Base-by-base conservation (phyloP, 2,888 invertebrate species). In the Lasioglossum oenotherae region DNA sequence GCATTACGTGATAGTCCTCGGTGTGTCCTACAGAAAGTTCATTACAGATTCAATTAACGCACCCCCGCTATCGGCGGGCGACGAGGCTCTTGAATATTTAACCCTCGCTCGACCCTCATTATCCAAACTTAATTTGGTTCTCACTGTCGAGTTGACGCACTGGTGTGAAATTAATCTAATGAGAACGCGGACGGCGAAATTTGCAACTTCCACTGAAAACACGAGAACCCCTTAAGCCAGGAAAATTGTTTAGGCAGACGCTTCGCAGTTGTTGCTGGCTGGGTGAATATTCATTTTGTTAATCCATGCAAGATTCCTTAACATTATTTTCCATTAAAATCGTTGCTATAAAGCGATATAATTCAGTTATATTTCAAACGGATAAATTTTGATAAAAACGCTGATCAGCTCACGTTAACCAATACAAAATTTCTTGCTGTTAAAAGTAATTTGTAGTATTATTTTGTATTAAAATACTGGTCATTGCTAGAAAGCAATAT, bases 1-100 rank as follows among this genome's bases (percentile, higher is more conserved):
- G 95, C 98, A 99, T 99, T 87, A 97, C 97, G 91, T 97, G 97
- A 95, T 97, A 98, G 95, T 99, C 99, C 74, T 97, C 98, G 4
- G 99, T 99, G 94, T 98, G 97, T 75, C 99, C 99, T 99, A 44
- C 5, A 27, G 46, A 76, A 57, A 75, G 80, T 84, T 76, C 73
- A 44, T 74, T 60, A 80, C 0, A n/a, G 60, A 81, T 75, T 78
- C 60, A 72, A 74, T 86, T 78, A 76, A 81, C 69, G n/a, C 16
- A 31, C 14, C 16, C 35, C 8, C 10, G 6, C 35, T 67, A 78
- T 31, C 64, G 35, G 46, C 60, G 27, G 16, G 53, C 23, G 53
- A 53, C 23, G 19, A 44, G 38, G 35, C 64, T 41, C 44, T 79
- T 84, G 4, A 16, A 38, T n/a, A 4, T 57, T 57, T 76, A 64